Base-by-base conservation (phyloP, 2,888 invertebrate genomes). In the Diarsia mendica region DNA sequence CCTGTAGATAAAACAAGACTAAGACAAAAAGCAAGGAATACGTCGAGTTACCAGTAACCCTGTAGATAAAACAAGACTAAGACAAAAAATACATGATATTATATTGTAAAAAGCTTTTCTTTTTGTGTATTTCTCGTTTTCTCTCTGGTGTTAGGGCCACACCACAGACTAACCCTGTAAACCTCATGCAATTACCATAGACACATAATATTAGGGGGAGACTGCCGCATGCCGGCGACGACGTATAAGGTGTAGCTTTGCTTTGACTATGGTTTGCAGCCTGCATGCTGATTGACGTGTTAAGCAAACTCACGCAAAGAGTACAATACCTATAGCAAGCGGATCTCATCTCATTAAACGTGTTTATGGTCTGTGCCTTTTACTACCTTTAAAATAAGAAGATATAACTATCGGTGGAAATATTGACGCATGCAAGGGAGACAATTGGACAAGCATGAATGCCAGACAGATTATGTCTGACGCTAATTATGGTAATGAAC, bases 101-200 rank as follows among this genome's bases (percentile, higher is more conserved):
- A 1, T 6, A 23, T 23, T 23, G 23, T 13, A 6, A 23, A 23
- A 11, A 55, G 6, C 28, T 55, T 23, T n/a, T 13, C 18, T 61
- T 5, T 33, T 33, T 39, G 10, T 33, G 0, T 44, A 44, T 65
- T 46, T 46, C 10, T 5, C 46, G 51, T 53, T 48, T 75, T 9
- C 15, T 28, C 53, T 10, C 53, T 20, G 6, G 20, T n/a, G 18
- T 28, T 10, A 44, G 28, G 18, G 23, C 55, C 55, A 13, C 23
- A n/a, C 1, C 48, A 55, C 33, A 39, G 46, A 13, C 23, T 64
- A 51, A 15, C 15, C 2, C 10, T 23, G 11, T 23, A 11, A 55
- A 53, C 51, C 15, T 44, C 51, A 11, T 1, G 10, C 46, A 67
- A 48, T 74, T 77, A 33, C 67, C 67, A 53, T 53, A 53, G 33